These are phyloP conservation scores for Stomatorhinus walkeri DNA, from an alignment of 2,797 vertebrate genomes.

Conservation along the genomic window DNA sequence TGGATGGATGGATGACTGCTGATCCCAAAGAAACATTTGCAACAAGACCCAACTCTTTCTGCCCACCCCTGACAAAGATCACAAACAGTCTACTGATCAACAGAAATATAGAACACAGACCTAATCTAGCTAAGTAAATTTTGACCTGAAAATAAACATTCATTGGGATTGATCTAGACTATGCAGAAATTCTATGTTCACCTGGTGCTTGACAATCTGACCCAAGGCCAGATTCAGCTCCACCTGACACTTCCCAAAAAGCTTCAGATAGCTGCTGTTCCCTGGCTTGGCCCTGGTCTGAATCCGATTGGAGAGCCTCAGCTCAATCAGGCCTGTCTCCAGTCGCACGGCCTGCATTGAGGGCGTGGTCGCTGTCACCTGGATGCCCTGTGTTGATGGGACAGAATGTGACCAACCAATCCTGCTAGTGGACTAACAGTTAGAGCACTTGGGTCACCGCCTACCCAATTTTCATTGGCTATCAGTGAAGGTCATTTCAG, in stretches of 20 bases:
- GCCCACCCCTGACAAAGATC: not conserved
- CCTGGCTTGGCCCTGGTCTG: constrained; percentile 91
- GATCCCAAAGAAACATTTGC: not conserved
- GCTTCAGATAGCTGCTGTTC: constrained; percentile 91
- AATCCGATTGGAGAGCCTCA: constrained; percentile 93
- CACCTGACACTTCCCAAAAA: constrained; percentile 98
- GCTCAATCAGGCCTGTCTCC: constrained; percentile 92
- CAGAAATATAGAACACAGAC: not conserved
- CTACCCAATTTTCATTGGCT: not conserved
- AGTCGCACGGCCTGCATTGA: constrained; percentile 97
- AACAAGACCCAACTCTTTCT: not conserved
- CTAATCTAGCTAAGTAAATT: not conserved
- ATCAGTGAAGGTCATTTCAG: not conserved
- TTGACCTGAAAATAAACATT: not conserved
- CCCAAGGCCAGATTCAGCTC: constrained; percentile 93
- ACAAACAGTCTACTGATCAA: not conserved
- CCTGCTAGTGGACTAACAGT: not conserved
- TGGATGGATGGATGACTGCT: not conserved
- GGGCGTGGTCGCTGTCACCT: constrained; percentile 95
- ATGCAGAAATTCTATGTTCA: constrained; percentile 35
- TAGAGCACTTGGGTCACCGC: not conserved
- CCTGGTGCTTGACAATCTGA: constrained; percentile 98
- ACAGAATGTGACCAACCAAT: not conserved
- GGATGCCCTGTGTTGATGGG: constrained; percentile 72
- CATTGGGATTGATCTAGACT: not conserved